A percentile compares a stretch with the other conserved stretches of the same genome.
Evolutionary conservation across 2,888 invertebrate genomes (phyloP).

Genomic region (Candidula unifasciata): DNA sequence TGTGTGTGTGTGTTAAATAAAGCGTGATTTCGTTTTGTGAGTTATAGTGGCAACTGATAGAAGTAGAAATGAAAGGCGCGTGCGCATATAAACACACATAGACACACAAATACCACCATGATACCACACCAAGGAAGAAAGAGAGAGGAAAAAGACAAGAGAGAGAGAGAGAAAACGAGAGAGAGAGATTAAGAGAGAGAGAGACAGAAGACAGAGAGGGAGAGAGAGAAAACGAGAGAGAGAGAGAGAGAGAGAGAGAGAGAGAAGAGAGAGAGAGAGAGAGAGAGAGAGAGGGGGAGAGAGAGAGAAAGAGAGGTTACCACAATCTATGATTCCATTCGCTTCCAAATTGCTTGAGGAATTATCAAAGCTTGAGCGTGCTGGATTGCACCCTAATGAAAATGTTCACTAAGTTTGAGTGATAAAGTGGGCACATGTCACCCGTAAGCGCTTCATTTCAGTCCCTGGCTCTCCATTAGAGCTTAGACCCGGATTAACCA

Average conservation of each 20-base stretch:
- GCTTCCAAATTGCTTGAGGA: constrained; percentile 7
- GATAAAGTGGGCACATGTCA: constrained; percentile 41
- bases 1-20: too few species aligned
- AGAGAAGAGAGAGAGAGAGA: not conserved
- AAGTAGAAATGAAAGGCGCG: too few species aligned
- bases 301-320: not conserved
- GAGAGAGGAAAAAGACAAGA: not conserved
- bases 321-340: not conserved
- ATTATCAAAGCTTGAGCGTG: constrained; percentile 19
- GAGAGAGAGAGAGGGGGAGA: not conserved
- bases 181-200: not conserved
- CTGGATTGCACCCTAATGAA: constrained; percentile 29
- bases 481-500: constrained; percentile 22
- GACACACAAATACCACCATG: too few species aligned
- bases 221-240: not conserved
- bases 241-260: constrained; percentile 8
- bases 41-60: too few species aligned
- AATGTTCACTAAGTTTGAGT: constrained; percentile 43
- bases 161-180: not conserved
- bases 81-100: too few species aligned
- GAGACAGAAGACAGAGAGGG: not conserved
- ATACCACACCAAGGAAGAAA: not conserved
- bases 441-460: constrained; percentile 24
- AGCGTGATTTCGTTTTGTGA: too few species aligned
- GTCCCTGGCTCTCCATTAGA: constrained; percentile 36